A percentile compares a stretch with the other conserved stretches of the same genome.
These are phyloP conservation scores for Saimiri boliviensis DNA, from an alignment of 2,113 vertebrate species.

Conservation along the genomic window DNA sequence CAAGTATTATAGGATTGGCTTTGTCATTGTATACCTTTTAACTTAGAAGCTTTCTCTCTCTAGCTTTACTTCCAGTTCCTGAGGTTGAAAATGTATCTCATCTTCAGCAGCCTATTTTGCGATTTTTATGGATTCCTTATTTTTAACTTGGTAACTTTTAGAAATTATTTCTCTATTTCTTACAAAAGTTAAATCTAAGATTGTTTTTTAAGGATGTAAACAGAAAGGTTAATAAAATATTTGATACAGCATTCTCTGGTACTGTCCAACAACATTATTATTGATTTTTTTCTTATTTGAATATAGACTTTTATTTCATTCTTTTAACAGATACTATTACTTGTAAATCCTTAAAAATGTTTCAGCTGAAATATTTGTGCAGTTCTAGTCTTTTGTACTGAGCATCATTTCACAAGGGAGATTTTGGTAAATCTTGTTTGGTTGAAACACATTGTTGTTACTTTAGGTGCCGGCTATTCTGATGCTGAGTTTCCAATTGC, in stretches of 20 bases:
- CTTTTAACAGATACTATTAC: background rate
- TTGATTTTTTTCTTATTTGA: background rate
- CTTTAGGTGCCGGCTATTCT: slow-evolving; percentile 66
- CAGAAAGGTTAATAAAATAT: background rate
- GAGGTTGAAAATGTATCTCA: background rate
- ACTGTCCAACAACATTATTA: background rate
- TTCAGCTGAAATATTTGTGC: slow-evolving; percentile 34
- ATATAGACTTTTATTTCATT: slow-evolving; percentile 55
- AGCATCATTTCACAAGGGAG: slow-evolving; percentile 20
- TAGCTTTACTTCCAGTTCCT: background rate
- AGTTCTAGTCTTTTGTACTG: background rate
- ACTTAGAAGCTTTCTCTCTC: background rate
- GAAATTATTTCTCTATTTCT: background rate
- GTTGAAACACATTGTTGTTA: slow-evolving; percentile 61
- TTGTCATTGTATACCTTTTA: background rate
- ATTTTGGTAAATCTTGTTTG: slow-evolving; percentile 55
- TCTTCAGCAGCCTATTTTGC: background rate
- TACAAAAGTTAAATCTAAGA: background rate
- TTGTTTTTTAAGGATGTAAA: background rate
- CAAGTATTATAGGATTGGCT: fast-evolving
- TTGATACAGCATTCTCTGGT: background rate
- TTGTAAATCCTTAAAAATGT: slow-evolving; percentile 19
- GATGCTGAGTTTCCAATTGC: slow-evolving; percentile 55
- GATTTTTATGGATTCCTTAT: background rate
- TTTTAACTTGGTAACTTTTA: background rate